phyloP scores from a whole-genome alignment of 1,140 invertebrate species.

The Phenacoccus solenopsis region DNA sequence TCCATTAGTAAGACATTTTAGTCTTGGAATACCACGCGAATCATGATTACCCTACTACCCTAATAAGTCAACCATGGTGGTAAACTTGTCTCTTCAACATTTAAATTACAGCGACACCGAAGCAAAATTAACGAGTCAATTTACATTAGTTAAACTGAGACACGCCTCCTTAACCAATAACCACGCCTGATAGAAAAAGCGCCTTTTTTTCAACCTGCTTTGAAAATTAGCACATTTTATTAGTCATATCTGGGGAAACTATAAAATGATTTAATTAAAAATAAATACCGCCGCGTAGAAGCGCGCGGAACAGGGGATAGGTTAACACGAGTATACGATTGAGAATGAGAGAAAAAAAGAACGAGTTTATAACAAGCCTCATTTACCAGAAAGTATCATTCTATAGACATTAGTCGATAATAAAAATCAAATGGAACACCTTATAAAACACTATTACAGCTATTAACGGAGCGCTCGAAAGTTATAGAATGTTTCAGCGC shows the following conservation, averaged over 20 bases:
- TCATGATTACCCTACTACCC: no score
- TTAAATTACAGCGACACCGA: no score
- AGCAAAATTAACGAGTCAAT: neutral
- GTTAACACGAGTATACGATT: no score
- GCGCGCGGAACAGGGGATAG: no score
- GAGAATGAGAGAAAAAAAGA: no score
- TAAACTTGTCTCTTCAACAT: no score
- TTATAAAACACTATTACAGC: slow-evolving; percentile 18
- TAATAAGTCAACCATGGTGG: no score
- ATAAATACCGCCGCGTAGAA: neutral
- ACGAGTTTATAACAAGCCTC: neutral
- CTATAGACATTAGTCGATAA: slow-evolving; percentile 10
- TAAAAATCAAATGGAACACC: slow-evolving; percentile 15
- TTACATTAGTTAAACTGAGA: neutral
- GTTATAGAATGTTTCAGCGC: neutral
- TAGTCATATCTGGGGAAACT: neutral
- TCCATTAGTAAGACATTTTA: no score
- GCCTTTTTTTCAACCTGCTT: slow-evolving; percentile 3
- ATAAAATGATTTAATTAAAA: slow-evolving; percentile 4
- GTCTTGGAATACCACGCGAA: no score
- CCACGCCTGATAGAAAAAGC: neutral
- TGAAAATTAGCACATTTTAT: neutral
- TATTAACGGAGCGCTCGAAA: slow-evolving; percentile 1
- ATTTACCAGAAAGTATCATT: slow-evolving; percentile 3
- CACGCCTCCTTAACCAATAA: neutral